These are phyloP conservation scores for Sitta europaea DNA, from an alignment of 2,113 vertebrate genomes.

Conservation along the genomic window DNA sequence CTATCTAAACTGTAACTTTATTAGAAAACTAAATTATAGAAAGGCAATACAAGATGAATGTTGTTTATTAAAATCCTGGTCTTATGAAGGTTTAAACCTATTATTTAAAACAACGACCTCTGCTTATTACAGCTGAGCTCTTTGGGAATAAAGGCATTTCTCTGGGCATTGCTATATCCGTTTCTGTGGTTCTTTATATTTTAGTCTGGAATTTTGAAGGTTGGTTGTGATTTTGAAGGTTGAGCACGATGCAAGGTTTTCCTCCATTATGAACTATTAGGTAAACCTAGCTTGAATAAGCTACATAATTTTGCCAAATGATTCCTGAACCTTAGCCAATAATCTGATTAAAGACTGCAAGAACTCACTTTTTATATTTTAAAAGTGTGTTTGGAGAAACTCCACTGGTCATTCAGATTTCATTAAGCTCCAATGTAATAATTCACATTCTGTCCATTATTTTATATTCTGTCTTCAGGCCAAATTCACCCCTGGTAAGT, in stretches of 20 bases:
- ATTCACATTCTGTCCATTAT: constrained; percentile 15
- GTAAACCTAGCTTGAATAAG: constrained; percentile 47
- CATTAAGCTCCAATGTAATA: constrained; percentile 49
- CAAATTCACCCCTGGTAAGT: not conserved
- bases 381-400: constrained; percentile 55
- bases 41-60: not conserved
- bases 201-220: constrained; percentile 12
- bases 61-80: not conserved
- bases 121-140: not conserved
- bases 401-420: constrained; percentile 54
- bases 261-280: constrained; percentile 50
- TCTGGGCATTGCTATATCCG: not conserved
- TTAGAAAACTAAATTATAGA: not conserved
- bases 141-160: constrained; percentile 35
- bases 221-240: constrained; percentile 31
- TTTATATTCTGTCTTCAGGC: not conserved
- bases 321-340: constrained; percentile 52
- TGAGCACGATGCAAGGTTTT: constrained; percentile 10
- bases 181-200: constrained; percentile 33
- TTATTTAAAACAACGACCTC: not conserved
- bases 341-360: constrained; percentile 57
- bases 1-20: not conserved
- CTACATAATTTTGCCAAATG: constrained; percentile 49
- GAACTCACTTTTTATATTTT: constrained; percentile 35
- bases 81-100: not conserved